Conservation (phyloP, 2,888 invertebrate species). For the Aplocera efformata region DNA sequence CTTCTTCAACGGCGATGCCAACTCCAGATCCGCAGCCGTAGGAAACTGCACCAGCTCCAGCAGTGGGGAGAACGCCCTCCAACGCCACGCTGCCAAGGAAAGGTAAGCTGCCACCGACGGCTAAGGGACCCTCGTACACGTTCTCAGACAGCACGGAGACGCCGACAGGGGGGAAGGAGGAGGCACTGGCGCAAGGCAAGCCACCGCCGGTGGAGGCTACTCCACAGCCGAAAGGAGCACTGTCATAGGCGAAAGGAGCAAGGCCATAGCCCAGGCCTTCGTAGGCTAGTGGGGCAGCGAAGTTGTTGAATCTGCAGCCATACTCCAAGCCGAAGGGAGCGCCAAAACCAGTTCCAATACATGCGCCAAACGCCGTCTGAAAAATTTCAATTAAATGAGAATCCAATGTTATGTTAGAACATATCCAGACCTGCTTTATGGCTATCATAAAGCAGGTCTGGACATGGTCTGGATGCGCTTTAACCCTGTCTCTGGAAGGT, state of each 20-base stretch:
- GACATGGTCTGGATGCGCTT: conserved; percentile 20
- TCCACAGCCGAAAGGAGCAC: conserved; percentile 22
- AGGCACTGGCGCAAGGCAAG: conserved; percentile 31
- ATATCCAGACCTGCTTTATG: too few relatives aligned
- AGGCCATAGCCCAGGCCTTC: conserved; percentile 11
- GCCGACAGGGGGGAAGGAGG: conserved; percentile 32
- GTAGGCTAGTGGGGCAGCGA: conserved; percentile 1
- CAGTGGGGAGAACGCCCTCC: conserved; percentile 42
- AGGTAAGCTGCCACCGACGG: conserved; percentile 43
- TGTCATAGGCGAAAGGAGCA: conserved; percentile 7
- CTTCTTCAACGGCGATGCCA: conserved; percentile 38
- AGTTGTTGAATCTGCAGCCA: too few relatives aligned
- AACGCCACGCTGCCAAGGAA: conserved; percentile 43
- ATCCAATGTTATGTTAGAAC: too few relatives aligned
- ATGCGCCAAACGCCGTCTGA: too few relatives aligned
- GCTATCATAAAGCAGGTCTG: too few relatives aligned
- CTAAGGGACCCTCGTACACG: conserved; percentile 37
- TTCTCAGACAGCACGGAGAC: conserved; percentile 41
- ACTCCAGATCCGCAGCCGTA: conserved; percentile 45
- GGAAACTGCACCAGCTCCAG: conserved; percentile 41
- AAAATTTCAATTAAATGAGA: too few relatives aligned
- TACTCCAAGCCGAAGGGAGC: conserved; percentile 1
- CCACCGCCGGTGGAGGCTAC: conserved; percentile 33
- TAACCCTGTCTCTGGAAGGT: too few relatives aligned
- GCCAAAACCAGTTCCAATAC: conserved; percentile 3